These are phyloP conservation scores for Hesperophylax magnus DNA, from an alignment of 1,140 invertebrate species.

Conservation along the genomic window DNA sequence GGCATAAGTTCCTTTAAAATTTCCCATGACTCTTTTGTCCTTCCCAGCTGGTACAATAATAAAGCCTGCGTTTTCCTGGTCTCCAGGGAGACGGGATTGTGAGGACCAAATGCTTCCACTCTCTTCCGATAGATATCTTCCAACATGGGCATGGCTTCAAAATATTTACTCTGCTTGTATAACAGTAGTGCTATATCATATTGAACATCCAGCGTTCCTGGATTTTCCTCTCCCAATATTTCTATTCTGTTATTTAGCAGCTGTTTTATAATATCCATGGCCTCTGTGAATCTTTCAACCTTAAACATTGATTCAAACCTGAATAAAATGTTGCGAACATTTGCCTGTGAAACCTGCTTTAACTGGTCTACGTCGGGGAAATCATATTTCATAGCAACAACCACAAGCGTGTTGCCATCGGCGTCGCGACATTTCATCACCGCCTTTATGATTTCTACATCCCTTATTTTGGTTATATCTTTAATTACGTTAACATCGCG, in stretches of 20 bases:
- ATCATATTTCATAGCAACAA: not conserved
- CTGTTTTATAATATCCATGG: not conserved
- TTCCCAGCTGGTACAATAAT: not conserved
- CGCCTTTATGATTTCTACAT: too few relatives aligned
- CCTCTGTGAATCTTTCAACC: not conserved
- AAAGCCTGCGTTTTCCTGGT: not conserved
- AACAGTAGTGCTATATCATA: not conserved
- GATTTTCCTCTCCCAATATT: slow-evolving; percentile 21
- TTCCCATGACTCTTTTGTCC: not conserved
- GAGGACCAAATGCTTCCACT: not conserved
- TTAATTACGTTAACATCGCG: too few relatives aligned
- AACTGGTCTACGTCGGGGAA: slow-evolving; percentile 2
- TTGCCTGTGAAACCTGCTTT: not conserved
- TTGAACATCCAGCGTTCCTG: not conserved
- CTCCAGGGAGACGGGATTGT: not conserved
- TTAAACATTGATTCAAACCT: not conserved
- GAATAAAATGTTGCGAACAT: not conserved
- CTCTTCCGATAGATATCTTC: not conserved
- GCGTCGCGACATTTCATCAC: too few relatives aligned
- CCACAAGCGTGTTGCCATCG: too few relatives aligned
- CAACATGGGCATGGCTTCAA: not conserved
- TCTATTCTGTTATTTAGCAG: not conserved
- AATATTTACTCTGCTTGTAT: slow-evolving; percentile 9
- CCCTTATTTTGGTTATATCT: too few relatives aligned
- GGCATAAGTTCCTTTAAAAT: not conserved